Conservation (phyloP, 2,113 vertebrate genomes). For the Genyomyrus donnyi region DNA sequence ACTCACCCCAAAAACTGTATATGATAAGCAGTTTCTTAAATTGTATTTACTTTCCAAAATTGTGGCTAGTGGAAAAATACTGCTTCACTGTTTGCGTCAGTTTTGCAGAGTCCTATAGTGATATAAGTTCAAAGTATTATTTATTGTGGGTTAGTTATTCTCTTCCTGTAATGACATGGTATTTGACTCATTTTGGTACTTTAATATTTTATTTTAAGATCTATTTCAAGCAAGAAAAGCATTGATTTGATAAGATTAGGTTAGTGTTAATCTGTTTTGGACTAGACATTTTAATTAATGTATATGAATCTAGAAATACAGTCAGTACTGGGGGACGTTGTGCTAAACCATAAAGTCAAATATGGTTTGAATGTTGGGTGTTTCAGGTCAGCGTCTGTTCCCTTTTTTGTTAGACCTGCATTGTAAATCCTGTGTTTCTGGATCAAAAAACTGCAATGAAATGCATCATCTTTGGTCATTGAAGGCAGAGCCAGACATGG, state of each 20-base stretch:
- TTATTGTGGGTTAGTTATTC: slow-evolving; percentile 1
- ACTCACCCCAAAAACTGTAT: background rate
- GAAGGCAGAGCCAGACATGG: background rate
- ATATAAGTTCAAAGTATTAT: background rate
- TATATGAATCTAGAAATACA: background rate
- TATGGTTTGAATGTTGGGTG: background rate
- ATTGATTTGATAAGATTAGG: background rate
- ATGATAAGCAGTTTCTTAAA: background rate
- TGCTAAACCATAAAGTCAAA: background rate
- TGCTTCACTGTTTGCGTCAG: background rate
- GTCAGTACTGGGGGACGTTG: background rate
- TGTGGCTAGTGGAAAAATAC: background rate
- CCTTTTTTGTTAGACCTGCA: background rate
- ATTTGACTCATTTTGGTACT: background rate
- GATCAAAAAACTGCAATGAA: background rate
- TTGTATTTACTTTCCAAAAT: background rate
- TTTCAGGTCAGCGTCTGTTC: background rate
- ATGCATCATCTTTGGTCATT: background rate
- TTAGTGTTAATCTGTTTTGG: background rate
- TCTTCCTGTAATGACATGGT: background rate
- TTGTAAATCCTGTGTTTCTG: background rate
- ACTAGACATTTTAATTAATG: background rate
- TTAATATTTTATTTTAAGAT: background rate
- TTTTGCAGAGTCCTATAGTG: background rate
- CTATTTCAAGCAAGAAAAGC: background rate